Percentiles rank a stretch among this genome's conserved stretches.
Evolutionary conservation across 2,113 vertebrate species (phyloP).

Genomic region (Pristiophorus japonicus): DNA sequence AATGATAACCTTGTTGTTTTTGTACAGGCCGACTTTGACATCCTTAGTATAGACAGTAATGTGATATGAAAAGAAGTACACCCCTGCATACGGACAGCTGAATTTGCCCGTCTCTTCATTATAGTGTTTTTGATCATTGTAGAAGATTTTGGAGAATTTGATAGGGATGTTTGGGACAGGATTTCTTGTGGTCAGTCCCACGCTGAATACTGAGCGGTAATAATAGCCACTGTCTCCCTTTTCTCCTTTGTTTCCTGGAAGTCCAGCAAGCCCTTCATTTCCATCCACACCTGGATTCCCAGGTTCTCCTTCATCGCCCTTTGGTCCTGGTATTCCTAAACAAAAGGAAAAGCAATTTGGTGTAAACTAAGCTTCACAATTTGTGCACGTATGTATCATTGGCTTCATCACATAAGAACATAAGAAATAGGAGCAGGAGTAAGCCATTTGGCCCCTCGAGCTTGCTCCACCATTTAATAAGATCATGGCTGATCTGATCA

Average conservation of each 20-base stretch:
- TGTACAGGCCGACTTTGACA: slow-evolving; percentile 66
- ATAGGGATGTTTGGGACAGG: slow-evolving; percentile 62
- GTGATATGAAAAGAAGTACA: slow-evolving; percentile 71
- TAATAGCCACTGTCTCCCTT: slow-evolving; percentile 56
- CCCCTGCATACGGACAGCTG: slow-evolving; percentile 60
- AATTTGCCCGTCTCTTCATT: slow-evolving; percentile 69
- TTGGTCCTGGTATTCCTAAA: slow-evolving; percentile 58
- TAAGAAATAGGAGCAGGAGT: no score
- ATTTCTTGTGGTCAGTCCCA: slow-evolving; percentile 53
- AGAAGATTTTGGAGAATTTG: slow-evolving; percentile 71
- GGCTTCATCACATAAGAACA: no score
- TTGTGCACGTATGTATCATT: neutral
- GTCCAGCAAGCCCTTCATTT: slow-evolving; percentile 55
- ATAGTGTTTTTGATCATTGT: slow-evolving; percentile 69
- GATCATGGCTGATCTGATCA: no score
- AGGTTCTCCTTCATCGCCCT: slow-evolving; percentile 53
- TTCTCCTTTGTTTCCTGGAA: slow-evolving; percentile 57
- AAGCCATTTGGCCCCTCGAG: no score
- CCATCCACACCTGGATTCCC: slow-evolving; percentile 55
- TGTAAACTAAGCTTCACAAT: neutral
- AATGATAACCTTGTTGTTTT: slow-evolving; percentile 59
- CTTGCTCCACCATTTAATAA: no score
- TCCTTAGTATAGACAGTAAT: slow-evolving; percentile 67
- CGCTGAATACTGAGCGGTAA: slow-evolving; percentile 70
- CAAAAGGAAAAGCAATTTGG: neutral